A percentile compares a stretch with the other conserved stretches of the same genome.
phyloP scores from a whole-genome alignment of 2,888 invertebrate species.

The Eupithecia dodoneata region DNA sequence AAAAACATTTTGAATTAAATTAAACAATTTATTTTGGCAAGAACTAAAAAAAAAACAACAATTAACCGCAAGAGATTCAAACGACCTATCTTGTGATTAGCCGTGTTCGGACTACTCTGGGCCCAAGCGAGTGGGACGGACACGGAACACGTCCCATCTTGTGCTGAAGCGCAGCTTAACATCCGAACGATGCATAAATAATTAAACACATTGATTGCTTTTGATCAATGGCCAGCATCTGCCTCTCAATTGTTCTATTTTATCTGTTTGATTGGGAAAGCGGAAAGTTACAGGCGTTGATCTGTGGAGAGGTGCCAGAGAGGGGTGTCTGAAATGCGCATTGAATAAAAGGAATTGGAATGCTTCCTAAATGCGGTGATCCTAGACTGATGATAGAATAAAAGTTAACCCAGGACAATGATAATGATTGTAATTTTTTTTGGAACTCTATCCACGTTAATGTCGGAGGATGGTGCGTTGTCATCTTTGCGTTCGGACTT shows the following conservation, averaged over 20 bases:
- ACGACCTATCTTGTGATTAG: neutral
- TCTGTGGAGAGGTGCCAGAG: conserved; percentile 72
- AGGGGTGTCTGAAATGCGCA: neutral
- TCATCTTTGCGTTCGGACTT: too few relatives aligned
- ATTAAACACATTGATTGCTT: conserved; percentile 9
- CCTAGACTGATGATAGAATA: neutral
- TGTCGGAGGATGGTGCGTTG: too few relatives aligned
- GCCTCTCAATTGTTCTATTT: conserved; percentile 46
- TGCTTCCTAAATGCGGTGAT: neutral
- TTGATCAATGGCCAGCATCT: conserved; percentile 39
- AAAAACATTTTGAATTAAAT: neutral
- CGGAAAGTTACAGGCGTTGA: conserved; percentile 74
- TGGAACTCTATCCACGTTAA: too few relatives aligned
- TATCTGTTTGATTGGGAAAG: conserved; percentile 55
- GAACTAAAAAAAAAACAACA: neutral
- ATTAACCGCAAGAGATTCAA: neutral
- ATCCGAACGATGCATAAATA: neutral
- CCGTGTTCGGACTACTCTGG: too few relatives aligned
- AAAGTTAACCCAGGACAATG: too few relatives aligned
- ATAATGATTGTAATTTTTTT: too few relatives aligned
- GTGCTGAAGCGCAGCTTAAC: neutral
- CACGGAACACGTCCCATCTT: neutral
- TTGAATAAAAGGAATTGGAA: neutral
- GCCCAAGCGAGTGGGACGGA: too few relatives aligned
- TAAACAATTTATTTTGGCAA: neutral